Base-by-base conservation (phyloP, 1,140 invertebrate genomes). In the Drosophila saltans region DNA sequence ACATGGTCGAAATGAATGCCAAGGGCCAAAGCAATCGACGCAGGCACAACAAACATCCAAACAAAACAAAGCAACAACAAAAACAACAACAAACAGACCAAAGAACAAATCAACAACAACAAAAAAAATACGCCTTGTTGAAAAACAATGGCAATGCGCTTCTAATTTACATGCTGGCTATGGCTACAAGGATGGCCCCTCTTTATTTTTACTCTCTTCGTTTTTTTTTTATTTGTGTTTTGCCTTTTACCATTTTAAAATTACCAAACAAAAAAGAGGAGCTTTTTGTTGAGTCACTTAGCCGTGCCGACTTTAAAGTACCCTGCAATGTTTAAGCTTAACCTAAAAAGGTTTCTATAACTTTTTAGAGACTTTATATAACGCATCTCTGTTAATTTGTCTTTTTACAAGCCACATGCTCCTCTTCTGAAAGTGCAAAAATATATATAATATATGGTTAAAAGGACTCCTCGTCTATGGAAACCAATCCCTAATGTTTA, bases 1-100 rank as follows among this genome's bases (percentile, higher is more conserved):
- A 72, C 81, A 85, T 90, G 83, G 84, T 81, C 80, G 84, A 52
- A 89, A 89, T 89, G 84, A 89, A 89, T 83, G 84, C 84, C 84
- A 71, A 72, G 75, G 84, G 84, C 85, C 84, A 89, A 88, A 88
- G 80, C 84, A 88, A 88, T 88, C 84, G 84, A 80, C 76, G 26
- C 21, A 52, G 21, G 21, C 21, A 52, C 45, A 52, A 52, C 57
- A 59, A 59, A 59, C 57, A 59, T 8, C 57, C 30, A 36, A 58
- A 33, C 57, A 84, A 36, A 36, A 36, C 33, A 84, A 36, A 36
- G 6, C 33, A 69, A 79, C 72, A 66, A 83, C 48, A 66, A 68
- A 72, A 36, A 39, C 26, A 69, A 33, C 62, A 74, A 78, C 58
- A 48, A 64, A 41, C 30, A 21, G 16, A 56, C 9, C 7, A 62